Evolutionary conservation across 2,888 invertebrate genomes (phyloP).

Genomic region (Digitonthophagus gazella): DNA sequence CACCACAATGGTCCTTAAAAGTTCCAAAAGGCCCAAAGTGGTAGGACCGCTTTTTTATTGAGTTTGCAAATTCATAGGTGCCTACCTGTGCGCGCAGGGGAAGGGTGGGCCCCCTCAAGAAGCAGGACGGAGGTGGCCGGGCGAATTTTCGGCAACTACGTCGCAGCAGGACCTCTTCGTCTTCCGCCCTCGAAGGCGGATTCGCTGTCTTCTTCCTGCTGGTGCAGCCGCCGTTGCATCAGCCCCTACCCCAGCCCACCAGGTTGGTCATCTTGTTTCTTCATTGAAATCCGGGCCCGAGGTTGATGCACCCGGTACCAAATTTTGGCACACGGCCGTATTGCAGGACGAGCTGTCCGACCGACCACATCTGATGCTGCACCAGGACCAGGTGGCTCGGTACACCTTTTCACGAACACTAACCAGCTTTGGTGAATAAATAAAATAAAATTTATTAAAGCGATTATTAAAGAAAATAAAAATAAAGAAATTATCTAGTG

Average conservation of each 20-base stretch:
- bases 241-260: conserved; percentile 3
- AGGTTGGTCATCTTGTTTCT: neutral
- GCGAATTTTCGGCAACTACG: neutral
- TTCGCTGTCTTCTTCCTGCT: neutral
- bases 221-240: neutral
- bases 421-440: too few species aligned
- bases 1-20: conserved; percentile 47
- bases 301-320: conserved; percentile 1
- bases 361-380: neutral
- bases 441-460: too few species aligned
- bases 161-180: neutral
- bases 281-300: conserved; percentile 2
- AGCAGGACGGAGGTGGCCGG: conserved; percentile 4
- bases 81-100: conserved; percentile 44
- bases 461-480: neutral
- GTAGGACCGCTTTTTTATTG: conserved; percentile 63
- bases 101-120: conserved; percentile 36
- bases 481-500: neutral
- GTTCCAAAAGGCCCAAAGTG: conserved; percentile 55
- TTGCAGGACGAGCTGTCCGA: neutral
- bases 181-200: neutral
- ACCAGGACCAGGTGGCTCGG: neutral
- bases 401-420: too few species aligned
- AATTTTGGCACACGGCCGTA: neutral
- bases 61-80: conserved; percentile 63